A percentile compares a stretch with the other conserved stretches of the same genome.
These are phyloP conservation scores for Dastarcus helophoroides DNA, from an alignment of 2,888 invertebrate genomes.

Conservation along the genomic window DNA sequence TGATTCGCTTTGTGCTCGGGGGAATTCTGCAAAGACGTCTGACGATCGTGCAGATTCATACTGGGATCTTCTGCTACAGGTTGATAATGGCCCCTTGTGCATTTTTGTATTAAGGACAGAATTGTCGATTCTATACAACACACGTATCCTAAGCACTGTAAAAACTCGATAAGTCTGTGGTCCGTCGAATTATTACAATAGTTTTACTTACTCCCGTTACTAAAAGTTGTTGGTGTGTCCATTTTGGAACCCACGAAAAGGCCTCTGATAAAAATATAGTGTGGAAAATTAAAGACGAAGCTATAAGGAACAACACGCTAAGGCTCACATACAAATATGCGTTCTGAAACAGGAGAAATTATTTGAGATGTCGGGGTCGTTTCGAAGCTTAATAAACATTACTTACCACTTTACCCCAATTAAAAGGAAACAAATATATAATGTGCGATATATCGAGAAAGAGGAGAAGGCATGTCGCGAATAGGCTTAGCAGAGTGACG, in stretches of 20 bases:
- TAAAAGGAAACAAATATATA: conserved; percentile 65
- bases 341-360: conserved; percentile 41
- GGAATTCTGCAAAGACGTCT: conserved; percentile 28
- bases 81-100: conserved; percentile 45
- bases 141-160: conserved; percentile 49
- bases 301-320: conserved; percentile 58
- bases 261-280: conserved; percentile 54
- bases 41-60: conserved; percentile 40
- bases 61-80: conserved; percentile 53
- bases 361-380: background rate
- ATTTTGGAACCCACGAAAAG: conserved; percentile 58
- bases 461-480: conserved; percentile 61
- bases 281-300: conserved; percentile 58
- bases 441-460: conserved; percentile 72
- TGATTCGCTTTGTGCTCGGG: conserved; percentile 33
- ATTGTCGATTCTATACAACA: conserved; percentile 50
- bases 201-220: conserved; percentile 47
- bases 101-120: conserved; percentile 46
- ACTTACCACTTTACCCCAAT: conserved; percentile 69
- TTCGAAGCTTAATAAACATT: conserved; percentile 7
- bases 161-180: conserved; percentile 13
- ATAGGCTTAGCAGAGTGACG: conserved; percentile 61
- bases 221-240: conserved; percentile 59
- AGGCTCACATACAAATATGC: conserved; percentile 62
- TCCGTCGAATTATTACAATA: conserved; percentile 1